Base-by-base conservation (phyloP, 1,140 invertebrate genomes). In the Orchestia grillus region DNA sequence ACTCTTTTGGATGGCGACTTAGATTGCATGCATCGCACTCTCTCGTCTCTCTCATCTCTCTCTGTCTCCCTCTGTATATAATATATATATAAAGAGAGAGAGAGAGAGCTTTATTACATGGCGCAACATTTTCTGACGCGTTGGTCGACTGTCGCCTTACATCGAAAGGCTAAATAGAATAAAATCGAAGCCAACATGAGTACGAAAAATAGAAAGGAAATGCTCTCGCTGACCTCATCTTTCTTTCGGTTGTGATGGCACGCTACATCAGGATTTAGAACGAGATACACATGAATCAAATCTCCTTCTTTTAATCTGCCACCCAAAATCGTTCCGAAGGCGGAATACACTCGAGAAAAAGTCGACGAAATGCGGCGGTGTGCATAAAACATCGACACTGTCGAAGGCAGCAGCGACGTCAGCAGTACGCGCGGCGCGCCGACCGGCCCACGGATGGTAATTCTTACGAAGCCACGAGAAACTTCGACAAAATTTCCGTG, bases 261-360 rank as follows among this genome's bases (percentile, higher is more conserved):
- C 88, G 43, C 88, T 90, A 42, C 28, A 41, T 90, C 44, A 44
- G 43, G 92, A 94, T 47, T 47, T 94, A 44, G 92, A 44, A 4
- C 43, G 44, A 45, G 43, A 94, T 94, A 94, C 45, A 94, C 41
- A 94, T 94, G 92, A 94, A 94, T 45, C 43, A 94, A 44, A 40
- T 40, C 92, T 94, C 92, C 43, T 94, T 94, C 88, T 94, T 45
- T 94, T 94, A 94, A 94, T 94, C 36, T 40, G 40, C 44, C 43
- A n/a, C 92, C 92, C 92, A 44, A 45, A 94, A 94, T 94, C 44
- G 44, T 94, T 94, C 44, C 47, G 47, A 94, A 40, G 92, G 41
- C 92, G 92, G 45, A 94, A 94, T 94, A 94, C 47, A 94, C 92
- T 94, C 44, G 43, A 47, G 92, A 94, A 94, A 94, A 94, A 45